Evolutionary conservation across 2,888 invertebrate species (phyloP).

Genomic region (Drosophila setosimentum): DNA sequence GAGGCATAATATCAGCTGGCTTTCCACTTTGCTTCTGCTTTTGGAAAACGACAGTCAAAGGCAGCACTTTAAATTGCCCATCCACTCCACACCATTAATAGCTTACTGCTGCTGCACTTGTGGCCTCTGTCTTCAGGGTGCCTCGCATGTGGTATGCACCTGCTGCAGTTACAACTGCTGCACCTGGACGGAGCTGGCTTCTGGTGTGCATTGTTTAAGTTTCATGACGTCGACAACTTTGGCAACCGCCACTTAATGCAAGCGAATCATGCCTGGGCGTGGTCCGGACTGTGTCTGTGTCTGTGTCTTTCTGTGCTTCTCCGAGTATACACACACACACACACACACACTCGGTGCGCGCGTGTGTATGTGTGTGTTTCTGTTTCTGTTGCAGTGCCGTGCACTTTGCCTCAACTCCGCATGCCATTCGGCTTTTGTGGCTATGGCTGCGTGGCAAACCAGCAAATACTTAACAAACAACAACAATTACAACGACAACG

Average conservation of each 20-base stretch:
- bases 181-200: constrained; percentile 26
- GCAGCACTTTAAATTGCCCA: constrained; percentile 46
- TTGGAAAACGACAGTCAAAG: constrained; percentile 40
- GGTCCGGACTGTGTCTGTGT: constrained; percentile 17
- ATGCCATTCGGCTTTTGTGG: constrained; percentile 74
- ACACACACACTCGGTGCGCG: no score
- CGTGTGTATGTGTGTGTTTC: constrained; percentile 9
- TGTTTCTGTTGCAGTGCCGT: constrained; percentile 22
- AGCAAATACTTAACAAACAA: constrained; percentile 53
- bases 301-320: constrained; percentile 7
- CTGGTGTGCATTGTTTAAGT: constrained; percentile 69
- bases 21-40: constrained; percentile 21
- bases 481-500: constrained; percentile 19
- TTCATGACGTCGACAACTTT: constrained; percentile 75
- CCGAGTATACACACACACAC: no score
- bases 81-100: not conserved
- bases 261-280: constrained; percentile 47
- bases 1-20: constrained; percentile 66
- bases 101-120: constrained; percentile 8
- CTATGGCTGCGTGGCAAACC: constrained; percentile 62
- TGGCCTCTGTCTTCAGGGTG: constrained; percentile 20
- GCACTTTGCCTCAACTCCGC: constrained; percentile 64
- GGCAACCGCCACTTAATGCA: constrained; percentile 77
- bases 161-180: constrained; percentile 9
- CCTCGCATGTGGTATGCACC: constrained; percentile 41